Evolutionary conservation across 2,113 vertebrate genomes (phyloP).

Genomic region (Hyla sarda): DNA sequence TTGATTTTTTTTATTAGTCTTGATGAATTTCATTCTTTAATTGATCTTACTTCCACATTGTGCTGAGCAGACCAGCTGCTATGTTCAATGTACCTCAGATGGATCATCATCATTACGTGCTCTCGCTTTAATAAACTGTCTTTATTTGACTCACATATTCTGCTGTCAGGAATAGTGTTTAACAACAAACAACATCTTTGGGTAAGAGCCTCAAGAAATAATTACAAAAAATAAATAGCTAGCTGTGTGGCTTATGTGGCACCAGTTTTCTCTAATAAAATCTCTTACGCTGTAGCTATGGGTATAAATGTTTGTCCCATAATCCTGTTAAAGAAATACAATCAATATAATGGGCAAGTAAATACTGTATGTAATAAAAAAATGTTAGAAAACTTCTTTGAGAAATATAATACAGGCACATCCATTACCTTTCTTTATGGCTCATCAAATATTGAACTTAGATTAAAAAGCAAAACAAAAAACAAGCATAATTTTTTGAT

Average conservation of each 20-base stretch:
- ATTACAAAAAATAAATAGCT: slow-evolving; percentile 49
- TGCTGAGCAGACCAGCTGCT: slow-evolving; percentile 49
- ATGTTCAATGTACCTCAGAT: slow-evolving; percentile 42
- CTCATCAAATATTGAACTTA: too few species aligned
- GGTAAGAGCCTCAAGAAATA: slow-evolving; percentile 43
- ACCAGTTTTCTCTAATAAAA: not conserved
- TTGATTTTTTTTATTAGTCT: slow-evolving; percentile 53
- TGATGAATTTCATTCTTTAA: slow-evolving; percentile 55
- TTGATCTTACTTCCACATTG: slow-evolving; percentile 55
- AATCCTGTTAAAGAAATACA: not conserved
- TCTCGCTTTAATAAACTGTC: slow-evolving; percentile 47
- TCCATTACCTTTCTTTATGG: too few species aligned
- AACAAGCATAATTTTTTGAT: too few species aligned
- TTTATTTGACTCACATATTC: slow-evolving; percentile 52
- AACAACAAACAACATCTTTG: slow-evolving; percentile 55
- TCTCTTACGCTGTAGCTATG: not conserved
- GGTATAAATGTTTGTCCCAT: not conserved
- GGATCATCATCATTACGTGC: slow-evolving; percentile 55
- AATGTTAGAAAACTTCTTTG: not conserved
- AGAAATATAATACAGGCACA: not conserved
- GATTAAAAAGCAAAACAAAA: too few species aligned
- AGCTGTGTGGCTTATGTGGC: not conserved
- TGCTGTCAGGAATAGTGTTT: slow-evolving; percentile 52
- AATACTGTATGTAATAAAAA: not conserved
- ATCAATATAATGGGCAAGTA: not conserved